Conservation (phyloP, 2,888 invertebrate genomes). For the Callinectes sapidus region DNA sequence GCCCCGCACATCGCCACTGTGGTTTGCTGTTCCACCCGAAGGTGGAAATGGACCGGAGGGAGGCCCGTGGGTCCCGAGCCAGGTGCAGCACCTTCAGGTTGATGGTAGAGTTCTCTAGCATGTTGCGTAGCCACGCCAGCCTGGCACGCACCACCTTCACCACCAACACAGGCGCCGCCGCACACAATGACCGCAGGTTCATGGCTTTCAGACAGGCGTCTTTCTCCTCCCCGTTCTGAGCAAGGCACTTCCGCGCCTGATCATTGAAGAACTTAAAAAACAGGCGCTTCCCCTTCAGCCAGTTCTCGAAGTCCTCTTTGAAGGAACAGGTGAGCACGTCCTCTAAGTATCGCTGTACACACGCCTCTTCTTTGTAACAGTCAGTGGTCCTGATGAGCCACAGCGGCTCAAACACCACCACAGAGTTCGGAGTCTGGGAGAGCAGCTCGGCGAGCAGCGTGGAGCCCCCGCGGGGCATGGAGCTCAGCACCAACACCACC, state of each 20-base stretch:
- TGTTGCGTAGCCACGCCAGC: too few species aligned
- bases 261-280: conserved; percentile 49
- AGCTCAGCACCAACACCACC: conserved; percentile 59
- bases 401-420: conserved; percentile 66
- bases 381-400: conserved; percentile 43
- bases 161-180: conserved; percentile 16
- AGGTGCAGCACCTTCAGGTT: conserved; percentile 64
- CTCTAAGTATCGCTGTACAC: conserved; percentile 39
- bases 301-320: conserved; percentile 31
- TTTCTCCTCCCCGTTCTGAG: neutral
- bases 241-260: neutral
- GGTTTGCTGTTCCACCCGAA: conserved; percentile 57
- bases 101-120: conserved; percentile 11
- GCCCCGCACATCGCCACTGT: conserved; percentile 8
- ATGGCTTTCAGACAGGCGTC: neutral
- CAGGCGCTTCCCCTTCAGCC: conserved; percentile 36
- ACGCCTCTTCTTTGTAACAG: conserved; percentile 37
- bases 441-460: conserved; percentile 59
- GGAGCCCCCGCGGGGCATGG: conserved; percentile 64
- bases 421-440: neutral
- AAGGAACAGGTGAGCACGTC: conserved; percentile 52
- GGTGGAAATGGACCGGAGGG: conserved; percentile 59
- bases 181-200: conserved; percentile 41
- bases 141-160: too few species aligned
- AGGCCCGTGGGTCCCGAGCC: conserved; percentile 59